Evolutionary conservation across 2,797 vertebrate species (phyloP).

Genomic region (Sebastes flavidus): DNA sequence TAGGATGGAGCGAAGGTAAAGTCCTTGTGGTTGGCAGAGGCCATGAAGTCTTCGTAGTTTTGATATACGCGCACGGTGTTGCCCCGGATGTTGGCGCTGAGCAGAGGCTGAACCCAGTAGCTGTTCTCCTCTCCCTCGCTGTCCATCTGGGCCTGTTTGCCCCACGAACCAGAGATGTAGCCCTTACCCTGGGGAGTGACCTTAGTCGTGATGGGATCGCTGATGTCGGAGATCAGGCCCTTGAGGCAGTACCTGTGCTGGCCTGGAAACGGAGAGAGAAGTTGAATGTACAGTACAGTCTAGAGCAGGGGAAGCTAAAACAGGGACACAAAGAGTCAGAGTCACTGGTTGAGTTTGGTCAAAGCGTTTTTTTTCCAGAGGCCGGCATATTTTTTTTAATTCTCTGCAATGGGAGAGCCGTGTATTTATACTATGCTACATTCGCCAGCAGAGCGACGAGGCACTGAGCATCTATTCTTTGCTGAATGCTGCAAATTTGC

Average conservation of each 20-base stretch:
- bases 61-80: slow-evolving; percentile 67
- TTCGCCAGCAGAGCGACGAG: too few relatives aligned
- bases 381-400: not conserved
- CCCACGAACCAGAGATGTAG: slow-evolving; percentile 77
- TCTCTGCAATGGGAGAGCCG: not conserved
- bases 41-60: slow-evolving; percentile 74
- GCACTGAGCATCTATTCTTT: too few relatives aligned
- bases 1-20: slow-evolving; percentile 46
- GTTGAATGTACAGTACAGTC: not conserved
- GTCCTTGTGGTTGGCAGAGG: slow-evolving; percentile 55
- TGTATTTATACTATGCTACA: too few relatives aligned
- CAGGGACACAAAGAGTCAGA: not conserved
- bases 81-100: slow-evolving; percentile 55
- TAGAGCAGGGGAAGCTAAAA: not conserved
- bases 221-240: slow-evolving; percentile 74
- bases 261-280: slow-evolving; percentile 33
- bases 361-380: not conserved
- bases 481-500: too few relatives aligned
- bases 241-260: slow-evolving; percentile 54
- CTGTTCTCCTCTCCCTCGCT: slow-evolving; percentile 2
- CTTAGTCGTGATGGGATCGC: slow-evolving; percentile 66
- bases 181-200: slow-evolving; percentile 61
- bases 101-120: slow-evolving; percentile 77
- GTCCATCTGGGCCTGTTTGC: slow-evolving; percentile 58
- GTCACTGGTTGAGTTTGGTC: not conserved